These are phyloP conservation scores for Sula dactylatra DNA, from an alignment of 2,113 vertebrate species.

Conservation along the genomic window DNA sequence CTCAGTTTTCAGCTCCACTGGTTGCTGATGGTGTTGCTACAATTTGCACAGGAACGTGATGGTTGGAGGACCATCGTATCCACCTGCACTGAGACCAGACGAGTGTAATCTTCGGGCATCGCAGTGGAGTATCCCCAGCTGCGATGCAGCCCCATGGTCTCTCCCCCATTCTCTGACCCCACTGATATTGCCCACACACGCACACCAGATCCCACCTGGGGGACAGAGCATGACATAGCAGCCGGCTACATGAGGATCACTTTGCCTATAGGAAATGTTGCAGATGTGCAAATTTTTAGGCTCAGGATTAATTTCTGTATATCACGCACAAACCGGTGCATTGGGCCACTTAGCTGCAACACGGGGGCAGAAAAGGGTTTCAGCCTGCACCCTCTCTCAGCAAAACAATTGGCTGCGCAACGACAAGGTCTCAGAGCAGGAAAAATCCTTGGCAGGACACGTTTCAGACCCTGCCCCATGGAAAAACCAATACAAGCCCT, in stretches of 20 bases:
- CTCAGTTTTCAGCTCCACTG: neutral
- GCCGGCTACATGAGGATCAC: neutral
- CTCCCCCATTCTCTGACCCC: neutral
- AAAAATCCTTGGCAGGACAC: neutral
- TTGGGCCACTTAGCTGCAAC: neutral
- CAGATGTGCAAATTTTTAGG: neutral
- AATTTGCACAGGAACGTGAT: neutral
- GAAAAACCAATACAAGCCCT: neutral
- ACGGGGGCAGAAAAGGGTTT: neutral
- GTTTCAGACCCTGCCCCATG: neutral
- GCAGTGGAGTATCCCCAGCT: neutral
- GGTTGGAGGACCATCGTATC: rapidly evolving
- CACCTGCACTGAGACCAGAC: neutral
- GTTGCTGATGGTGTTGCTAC: neutral
- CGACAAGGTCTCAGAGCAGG: neutral
- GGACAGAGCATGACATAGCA: neutral
- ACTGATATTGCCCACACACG: neutral
- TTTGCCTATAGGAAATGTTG: neutral
- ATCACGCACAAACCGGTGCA: neutral
- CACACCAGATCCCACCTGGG: neutral
- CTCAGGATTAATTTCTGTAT: neutral
- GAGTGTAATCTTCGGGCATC: neutral
- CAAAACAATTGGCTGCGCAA: neutral
- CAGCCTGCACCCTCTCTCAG: neutral
- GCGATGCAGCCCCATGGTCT: neutral